Conservation (phyloP, 2,888 invertebrate genomes). For the Fragum sueziense region DNA sequence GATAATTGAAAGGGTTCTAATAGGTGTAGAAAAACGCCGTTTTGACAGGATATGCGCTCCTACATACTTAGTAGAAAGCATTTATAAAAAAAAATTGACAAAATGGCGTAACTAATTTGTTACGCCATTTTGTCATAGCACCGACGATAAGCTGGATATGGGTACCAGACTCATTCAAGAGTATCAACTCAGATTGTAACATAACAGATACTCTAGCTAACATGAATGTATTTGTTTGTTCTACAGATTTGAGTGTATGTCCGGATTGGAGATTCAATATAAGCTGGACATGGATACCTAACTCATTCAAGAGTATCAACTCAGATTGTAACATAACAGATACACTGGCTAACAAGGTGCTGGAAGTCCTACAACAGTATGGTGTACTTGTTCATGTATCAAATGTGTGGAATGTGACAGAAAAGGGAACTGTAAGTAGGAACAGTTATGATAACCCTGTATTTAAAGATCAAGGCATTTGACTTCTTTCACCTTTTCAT, state of each 20-base stretch:
- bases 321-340: background rate
- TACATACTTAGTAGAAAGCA: no score
- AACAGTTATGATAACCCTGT: no score
- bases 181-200: background rate
- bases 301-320: constrained; percentile 1
- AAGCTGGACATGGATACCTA: constrained; percentile 35
- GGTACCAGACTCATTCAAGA: constrained; percentile 7
- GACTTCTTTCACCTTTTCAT: no score
- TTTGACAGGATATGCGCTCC: no score
- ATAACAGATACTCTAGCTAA: background rate
- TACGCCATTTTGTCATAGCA: no score
- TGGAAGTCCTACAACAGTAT: background rate
- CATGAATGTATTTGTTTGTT: background rate
- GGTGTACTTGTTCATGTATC: background rate
- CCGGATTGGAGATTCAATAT: constrained; percentile 53
- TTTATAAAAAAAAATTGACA: no score
- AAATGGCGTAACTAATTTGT: no score
- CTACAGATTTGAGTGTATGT: constrained; percentile 34
- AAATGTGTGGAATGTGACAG: background rate
- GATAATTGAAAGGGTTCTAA: no score
- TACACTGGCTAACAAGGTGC: background rate
- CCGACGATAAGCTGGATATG: constrained; percentile 47
- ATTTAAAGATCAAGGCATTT: no score
- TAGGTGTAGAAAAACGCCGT: no score
- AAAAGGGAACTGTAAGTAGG: constrained; percentile 20